A percentile compares a stretch with the other conserved stretches of the same genome.
Evolutionary conservation across 2,888 invertebrate genomes (phyloP).

Genomic region (Uropetala carovei): DNA sequence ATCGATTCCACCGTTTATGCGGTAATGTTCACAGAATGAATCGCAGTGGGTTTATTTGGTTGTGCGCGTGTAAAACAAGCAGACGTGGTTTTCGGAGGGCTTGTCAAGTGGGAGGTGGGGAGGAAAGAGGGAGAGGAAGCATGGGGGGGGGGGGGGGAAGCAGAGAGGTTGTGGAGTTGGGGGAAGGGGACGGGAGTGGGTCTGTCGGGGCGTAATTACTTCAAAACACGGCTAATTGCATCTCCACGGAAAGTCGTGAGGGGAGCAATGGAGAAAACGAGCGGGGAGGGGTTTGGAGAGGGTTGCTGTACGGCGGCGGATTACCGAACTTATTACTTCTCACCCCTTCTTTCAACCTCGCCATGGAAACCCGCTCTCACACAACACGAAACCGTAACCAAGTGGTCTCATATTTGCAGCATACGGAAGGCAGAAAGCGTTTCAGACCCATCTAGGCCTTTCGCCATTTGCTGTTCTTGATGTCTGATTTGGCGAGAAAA

Average conservation of each 20-base stretch:
- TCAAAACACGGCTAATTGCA: conserved; percentile 64
- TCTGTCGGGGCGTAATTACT: conserved; percentile 60
- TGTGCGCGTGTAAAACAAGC: conserved; percentile 5
- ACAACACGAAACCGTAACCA: conserved; percentile 1
- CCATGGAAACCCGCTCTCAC: background rate
- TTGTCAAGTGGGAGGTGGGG: conserved; percentile 30
- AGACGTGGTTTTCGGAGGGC: conserved; percentile 46
- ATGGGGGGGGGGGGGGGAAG: background rate
- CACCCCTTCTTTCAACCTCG: conserved; percentile 5
- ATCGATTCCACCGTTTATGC: background rate
- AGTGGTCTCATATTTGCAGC: background rate
- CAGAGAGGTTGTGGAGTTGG: background rate
- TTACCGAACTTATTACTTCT: conserved; percentile 49
- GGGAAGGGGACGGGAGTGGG: conserved; percentile 17
- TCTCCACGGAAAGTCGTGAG: conserved; percentile 58
- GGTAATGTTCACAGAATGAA: conserved; percentile 36
- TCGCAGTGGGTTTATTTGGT: conserved; percentile 26
- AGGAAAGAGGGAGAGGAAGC: background rate
- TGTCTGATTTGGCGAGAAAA: too few relatives aligned
- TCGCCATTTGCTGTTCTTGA: too few relatives aligned
- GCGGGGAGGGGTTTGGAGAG: background rate
- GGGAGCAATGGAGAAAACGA: background rate
- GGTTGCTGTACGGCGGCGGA: conserved; percentile 41
- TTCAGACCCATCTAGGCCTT: too few relatives aligned
- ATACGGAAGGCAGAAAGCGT: too few relatives aligned